A percentile compares a stretch with the other conserved stretches of the same genome.
These are phyloP conservation scores for Aphidius ervi DNA, from an alignment of 1,140 invertebrate genomes.

Conservation along the genomic window DNA sequence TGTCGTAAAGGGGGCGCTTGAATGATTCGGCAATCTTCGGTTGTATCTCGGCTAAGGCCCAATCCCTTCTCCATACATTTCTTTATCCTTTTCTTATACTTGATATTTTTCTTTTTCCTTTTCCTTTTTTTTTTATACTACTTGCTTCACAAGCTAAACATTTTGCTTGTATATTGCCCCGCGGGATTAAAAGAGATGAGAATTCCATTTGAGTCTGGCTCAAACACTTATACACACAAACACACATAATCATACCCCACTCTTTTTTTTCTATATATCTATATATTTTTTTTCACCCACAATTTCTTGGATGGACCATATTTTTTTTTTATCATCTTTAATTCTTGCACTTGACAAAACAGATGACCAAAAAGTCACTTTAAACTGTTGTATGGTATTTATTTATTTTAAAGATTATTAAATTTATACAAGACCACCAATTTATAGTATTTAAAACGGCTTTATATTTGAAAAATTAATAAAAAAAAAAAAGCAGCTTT, in stretches of 20 bases:
- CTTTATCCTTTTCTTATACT: constrained; percentile 12
- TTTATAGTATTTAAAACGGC: too few relatives aligned
- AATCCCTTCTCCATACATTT: constrained; percentile 20
- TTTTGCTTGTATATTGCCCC: not conserved
- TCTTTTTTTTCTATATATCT: too few relatives aligned
- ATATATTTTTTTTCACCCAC: too few relatives aligned
- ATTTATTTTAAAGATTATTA: too few relatives aligned
- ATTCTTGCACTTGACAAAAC: too few relatives aligned
- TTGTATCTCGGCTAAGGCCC: constrained; percentile 20
- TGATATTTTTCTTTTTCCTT: not conserved
- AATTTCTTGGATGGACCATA: too few relatives aligned
- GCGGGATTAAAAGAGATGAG: not conserved
- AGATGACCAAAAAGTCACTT: not conserved
- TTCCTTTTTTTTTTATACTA: constrained; percentile 13
- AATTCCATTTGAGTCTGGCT: not conserved
- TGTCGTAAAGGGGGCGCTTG: constrained; percentile 39
- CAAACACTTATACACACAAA: too few relatives aligned
- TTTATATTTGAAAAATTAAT: too few relatives aligned
- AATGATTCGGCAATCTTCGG: constrained; percentile 18
- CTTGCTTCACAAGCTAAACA: not conserved
- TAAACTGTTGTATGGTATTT: not conserved
- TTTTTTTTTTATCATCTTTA: too few relatives aligned
- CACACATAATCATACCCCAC: too few relatives aligned
- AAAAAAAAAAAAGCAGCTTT: too few relatives aligned
- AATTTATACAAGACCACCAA: too few relatives aligned